Base-by-base conservation (phyloP, 2,113 vertebrate genomes). In the Campylomormyrus numenius region DNA sequence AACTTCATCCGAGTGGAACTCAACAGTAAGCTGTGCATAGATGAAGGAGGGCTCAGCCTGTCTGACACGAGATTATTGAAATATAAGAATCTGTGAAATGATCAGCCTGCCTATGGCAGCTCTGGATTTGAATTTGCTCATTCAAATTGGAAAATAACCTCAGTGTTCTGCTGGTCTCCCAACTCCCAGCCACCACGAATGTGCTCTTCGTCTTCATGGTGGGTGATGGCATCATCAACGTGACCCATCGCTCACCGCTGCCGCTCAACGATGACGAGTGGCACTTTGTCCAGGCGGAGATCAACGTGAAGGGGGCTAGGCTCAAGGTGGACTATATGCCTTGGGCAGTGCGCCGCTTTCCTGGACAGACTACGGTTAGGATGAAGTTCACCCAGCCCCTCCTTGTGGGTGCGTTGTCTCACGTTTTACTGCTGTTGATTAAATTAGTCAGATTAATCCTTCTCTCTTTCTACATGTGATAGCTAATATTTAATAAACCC, bases 281-380 rank as follows among this genome's bases (percentile, higher is more conserved):
- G 98, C 98, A 99, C 91, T 96, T 97, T 90, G 97, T 99, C 89
- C 97, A 98, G 92, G 98, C 97, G 0, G 98, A 99, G 93, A 95
- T 99, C 93, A 99, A 99, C 0, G 97, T 98, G 91, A 99, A 99
- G 92, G 91, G 98, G 91, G 97, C 97, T 0, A 95, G 98, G n/a
- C 95, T 99, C 66, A 97, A 97, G 27, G 98, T 99, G 88, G 98
- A 99, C 91, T 97, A 97, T 91, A 95, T 97, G 93, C 98, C 98
- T 35, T 98, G 98, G 96, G 96, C 96, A 91, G 94, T 98, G 53
- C 95, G 93, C 62, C 96, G 94, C 0, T 97, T 98, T 62, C 98
- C 98, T 0, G 96, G 96, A 0, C 98, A 99, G 95, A 99, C 97
- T 87, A 98, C 97, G 2, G 94, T 99, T 92, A 97, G 62, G 93